These are phyloP conservation scores for Melipona quadrifasciata DNA, from an alignment of 1,140 invertebrate genomes.

Conservation along the genomic window DNA sequence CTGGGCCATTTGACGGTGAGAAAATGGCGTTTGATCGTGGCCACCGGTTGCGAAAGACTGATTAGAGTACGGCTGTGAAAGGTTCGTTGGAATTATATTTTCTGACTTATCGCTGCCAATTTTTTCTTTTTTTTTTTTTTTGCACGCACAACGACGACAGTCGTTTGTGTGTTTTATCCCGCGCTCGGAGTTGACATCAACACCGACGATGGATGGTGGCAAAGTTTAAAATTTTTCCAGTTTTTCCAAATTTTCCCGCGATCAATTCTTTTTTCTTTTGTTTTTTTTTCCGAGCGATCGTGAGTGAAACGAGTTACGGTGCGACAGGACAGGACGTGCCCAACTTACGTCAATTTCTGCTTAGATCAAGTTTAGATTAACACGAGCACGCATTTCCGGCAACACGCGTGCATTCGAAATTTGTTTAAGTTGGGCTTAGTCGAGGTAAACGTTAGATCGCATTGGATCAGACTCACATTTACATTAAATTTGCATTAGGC, in stretches of 20 bases:
- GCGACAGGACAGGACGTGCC: too few relatives aligned
- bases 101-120: too few relatives aligned
- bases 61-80: neutral
- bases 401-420: neutral
- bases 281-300: too few relatives aligned
- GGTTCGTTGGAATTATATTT: neutral
- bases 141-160: neutral
- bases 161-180: neutral
- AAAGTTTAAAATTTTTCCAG: too few relatives aligned
- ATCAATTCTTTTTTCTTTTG: too few relatives aligned
- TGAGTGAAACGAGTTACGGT: too few relatives aligned
- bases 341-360: neutral
- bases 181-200: neutral
- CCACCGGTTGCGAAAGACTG: too few relatives aligned
- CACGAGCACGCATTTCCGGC: too few relatives aligned
- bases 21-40: neutral
- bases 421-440: neutral
- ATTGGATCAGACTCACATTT: constrained; percentile 5
- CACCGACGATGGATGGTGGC: neutral
- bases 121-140: neutral
- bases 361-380: neutral
- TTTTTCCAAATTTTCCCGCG: too few relatives aligned
- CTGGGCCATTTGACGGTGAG: neutral
- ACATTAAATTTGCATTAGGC: constrained; percentile 33
- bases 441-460: neutral